Evolutionary conservation across 2,888 invertebrate species (phyloP), one percentile per base, ranked within the genome.

Genomic region (Ochlodes sylvanus): DNA sequence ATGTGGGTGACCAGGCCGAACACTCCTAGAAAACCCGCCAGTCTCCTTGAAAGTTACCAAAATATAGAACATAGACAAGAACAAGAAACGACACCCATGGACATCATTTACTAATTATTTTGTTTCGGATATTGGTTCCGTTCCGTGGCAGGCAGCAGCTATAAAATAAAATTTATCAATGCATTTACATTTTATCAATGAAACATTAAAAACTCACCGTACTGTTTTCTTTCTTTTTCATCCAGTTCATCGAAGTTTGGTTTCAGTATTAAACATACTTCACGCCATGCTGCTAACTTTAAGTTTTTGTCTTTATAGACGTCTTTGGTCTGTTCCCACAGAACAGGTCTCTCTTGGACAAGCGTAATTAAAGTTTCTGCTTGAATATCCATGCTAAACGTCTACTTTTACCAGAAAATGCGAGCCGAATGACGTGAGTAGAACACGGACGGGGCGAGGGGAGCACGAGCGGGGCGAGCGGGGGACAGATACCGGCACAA

Each of bases 181-280:
- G 72, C 72, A 72, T 72, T 71, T 57, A 41, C 41, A 57, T 71
- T 68, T 61, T 71, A 69, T 72, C 68, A 75, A 70, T 70, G 72
- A 75, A 74, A 72, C 63, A 71, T 74, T 70, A 71, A 74, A 74
- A 74, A 75, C 75, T 74, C 70, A 75, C 74, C 72, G 70, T 74
- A 76, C 71, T 73, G 71, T 73, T 75, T 72, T 75, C 75, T 75
- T 74, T 74, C 72, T 76, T 75, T 75, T 74, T 75, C 73, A 14
- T 75, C 74, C 72, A 76, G 72, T 72, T 76, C 72, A 66, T 75
- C 75, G 73, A 76, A 76, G 75, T 77, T 73, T 73, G 71, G 72
- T 73, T 73, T 76, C 70, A 76, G 73, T 72, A 75, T 72, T 73
- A 73, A 74, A 74, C 75, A 77, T 75, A 77, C 72, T 77, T 75